Base-by-base conservation (phyloP, 1,140 invertebrate species). In the Camponotus vicinus region DNA sequence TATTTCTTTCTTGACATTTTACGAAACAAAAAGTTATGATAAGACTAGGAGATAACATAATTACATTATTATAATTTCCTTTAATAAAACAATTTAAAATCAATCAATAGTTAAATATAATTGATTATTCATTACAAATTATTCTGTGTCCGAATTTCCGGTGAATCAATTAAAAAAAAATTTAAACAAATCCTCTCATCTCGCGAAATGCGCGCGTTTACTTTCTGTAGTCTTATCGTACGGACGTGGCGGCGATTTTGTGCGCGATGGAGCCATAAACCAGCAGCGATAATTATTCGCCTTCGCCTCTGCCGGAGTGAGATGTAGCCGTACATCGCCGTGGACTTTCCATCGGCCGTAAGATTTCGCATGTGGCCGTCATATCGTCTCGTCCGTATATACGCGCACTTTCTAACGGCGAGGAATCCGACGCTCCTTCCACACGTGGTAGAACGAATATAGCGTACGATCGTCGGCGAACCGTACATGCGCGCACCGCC, bases 231-330 rank as follows among this genome's bases (percentile, higher is more conserved):
- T 78, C 57, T 89, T 80, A 88, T 88, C 80, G 69, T 69, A 27
- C 27, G 27, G 27, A 27, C 32, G 85, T 61, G 66, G 85, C 78
- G 21, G 71, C 67, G 78, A 87, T 87, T 70, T 64, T 71, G 32
- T 40, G n/a, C 40, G 57, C 55, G 63, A 57, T 15, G 34, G 18
- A 71, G 80, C 57, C 80, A 71, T 88, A 90, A 90, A 90, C 76
- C 66, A 90, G 70, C 70, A 21, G 55, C 71, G 86, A 88, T 90
- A 90, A 90, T 90, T 90, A 90, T 90, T 88, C 13, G 76, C 88
- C 69, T 55, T 61, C 61, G 34, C 32, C 76, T 87, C 67, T 59
- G 55, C 5, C 61, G 57, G 69, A 90, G 42, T 90, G 66, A 90
- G 89, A 90, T 66, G 86, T 89, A 85, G 85, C 59, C 59, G 21